Conservation (phyloP, 2,113 vertebrate species). For the Desmodus rotundus region DNA sequence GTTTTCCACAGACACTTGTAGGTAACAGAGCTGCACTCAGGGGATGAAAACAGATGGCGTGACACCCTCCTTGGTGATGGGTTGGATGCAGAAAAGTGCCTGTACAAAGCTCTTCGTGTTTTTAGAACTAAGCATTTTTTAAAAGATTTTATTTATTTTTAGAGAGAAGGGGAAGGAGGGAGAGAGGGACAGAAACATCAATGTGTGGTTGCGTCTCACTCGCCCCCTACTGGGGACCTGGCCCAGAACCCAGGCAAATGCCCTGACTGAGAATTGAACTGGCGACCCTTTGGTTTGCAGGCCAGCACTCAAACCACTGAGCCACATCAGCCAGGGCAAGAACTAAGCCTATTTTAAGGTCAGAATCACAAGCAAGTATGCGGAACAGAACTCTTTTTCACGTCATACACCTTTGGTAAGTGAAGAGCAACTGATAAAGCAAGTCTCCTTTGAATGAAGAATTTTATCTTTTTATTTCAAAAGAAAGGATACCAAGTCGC, state of each 20-base stretch:
- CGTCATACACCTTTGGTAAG: not conserved
- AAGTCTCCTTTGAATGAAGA: slow-evolving; percentile 38
- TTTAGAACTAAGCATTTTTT: not conserved
- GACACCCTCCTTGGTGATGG: not conserved
- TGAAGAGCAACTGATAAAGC: not conserved
- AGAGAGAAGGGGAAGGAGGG: too few species aligned
- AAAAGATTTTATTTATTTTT: too few species aligned
- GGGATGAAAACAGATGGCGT: not conserved
- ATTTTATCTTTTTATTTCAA: slow-evolving; percentile 67
- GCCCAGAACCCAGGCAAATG: too few species aligned
- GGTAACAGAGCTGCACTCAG: not conserved
- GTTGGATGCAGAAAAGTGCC: not conserved
- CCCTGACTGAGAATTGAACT: too few species aligned
- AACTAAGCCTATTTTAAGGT: not conserved
- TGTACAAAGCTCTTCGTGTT: fast-evolving
- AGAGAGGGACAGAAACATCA: too few species aligned
- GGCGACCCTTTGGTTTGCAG: too few species aligned
- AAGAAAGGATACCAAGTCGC: slow-evolving; percentile 46
- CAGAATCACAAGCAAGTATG: not conserved
- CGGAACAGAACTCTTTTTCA: not conserved
- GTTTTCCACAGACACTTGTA: fast-evolving
- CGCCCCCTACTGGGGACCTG: too few species aligned
- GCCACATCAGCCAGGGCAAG: too few species aligned
- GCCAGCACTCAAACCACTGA: too few species aligned
- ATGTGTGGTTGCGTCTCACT: too few species aligned